Base-by-base conservation (phyloP, 2,113 vertebrate genomes). In the Rhabdornis inornatus region DNA sequence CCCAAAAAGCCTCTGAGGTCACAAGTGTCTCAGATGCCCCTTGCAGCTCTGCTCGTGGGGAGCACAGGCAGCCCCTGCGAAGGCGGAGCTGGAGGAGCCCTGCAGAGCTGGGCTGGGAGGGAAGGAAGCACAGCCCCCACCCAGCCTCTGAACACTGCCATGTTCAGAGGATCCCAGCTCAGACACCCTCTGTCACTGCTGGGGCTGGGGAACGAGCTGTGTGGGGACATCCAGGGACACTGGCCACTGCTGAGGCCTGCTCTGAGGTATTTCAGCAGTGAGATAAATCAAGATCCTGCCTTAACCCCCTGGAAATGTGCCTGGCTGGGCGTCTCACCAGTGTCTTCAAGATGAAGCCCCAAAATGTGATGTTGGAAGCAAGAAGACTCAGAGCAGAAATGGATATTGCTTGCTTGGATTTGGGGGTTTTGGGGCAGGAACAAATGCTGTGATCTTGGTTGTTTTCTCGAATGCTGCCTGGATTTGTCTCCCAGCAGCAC, bases 131-230 rank as follows among this genome's bases (percentile, higher is more conserved):
- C 35, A 47, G 27, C 1, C 1, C 20, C 45, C 8, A 0, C 7
- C 33, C n/a, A 11, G 17, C 4, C 11, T 63, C 15, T 35, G 61
- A 6, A 9, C 3, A 2, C 1, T 45, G 52, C 39, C 71, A 50
- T 11, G 60, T 42, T 15, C 40, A 42, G 13, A 57, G n/a, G 18
- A 44, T 65, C 50, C 17, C 27, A 30, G 50, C 27, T 52, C 50
- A 52, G 44, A 1, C 1, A 47, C 2, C 5, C 10, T 47, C 68
- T 35, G 50, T 10, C 21, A 60, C 19, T 2, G 1, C 2, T 0
- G 6, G 47, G 31, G 13, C 3, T 40, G 64, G 53, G 40, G 27
- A 49, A 47, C 52, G 44, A 68, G 13, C 17, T 55, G 20, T 37
- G 39, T 4, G 52, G 47, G 15, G 17, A 52, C n/a, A 25, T 4